Percentiles rank a stretch among this genome's conserved stretches.
These are phyloP conservation scores for Pseudomyrmex concolor DNA, from an alignment of 1,140 invertebrate species.

Conservation along the genomic window DNA sequence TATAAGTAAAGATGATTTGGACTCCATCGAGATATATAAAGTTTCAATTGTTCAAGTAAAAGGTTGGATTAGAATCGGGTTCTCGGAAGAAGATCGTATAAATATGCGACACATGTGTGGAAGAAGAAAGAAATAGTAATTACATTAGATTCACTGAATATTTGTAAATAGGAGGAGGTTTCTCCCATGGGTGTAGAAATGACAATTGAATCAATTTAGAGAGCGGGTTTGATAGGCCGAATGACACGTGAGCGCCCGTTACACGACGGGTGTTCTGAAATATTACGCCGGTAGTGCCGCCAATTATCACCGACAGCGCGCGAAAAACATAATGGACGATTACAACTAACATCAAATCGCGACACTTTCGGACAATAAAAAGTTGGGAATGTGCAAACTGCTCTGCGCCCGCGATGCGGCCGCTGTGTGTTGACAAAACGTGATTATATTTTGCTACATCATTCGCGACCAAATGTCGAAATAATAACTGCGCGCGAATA, in stretches of 20 bases:
- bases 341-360: conserved; percentile 61
- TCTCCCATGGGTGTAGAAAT: conserved; percentile 66
- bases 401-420: background rate
- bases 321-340: conserved; percentile 65
- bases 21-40: too few species aligned
- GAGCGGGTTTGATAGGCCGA: conserved; percentile 72
- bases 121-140: conserved; percentile 17
- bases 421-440: conserved; percentile 40
- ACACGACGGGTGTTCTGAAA: conserved; percentile 71
- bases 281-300: conserved; percentile 67
- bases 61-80: too few species aligned
- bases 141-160: conserved; percentile 43
- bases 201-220: conserved; percentile 78
- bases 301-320: conserved; percentile 68
- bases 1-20: background rate
- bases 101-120: background rate
- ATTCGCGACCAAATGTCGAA: conserved; percentile 34
- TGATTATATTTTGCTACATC: conserved; percentile 47
- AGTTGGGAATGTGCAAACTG: conserved; percentile 17
- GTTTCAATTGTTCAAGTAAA: too few species aligned
- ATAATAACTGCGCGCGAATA: conserved; percentile 36
- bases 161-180: conserved; percentile 68
- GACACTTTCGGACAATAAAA: conserved; percentile 55
- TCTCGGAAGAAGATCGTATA: background rate
- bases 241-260: conserved; percentile 68